Percentiles rank a stretch among this genome's conserved stretches.
Evolutionary conservation across 2,888 invertebrate genomes (phyloP).

Genomic region (Coenonympha arcania): DNA sequence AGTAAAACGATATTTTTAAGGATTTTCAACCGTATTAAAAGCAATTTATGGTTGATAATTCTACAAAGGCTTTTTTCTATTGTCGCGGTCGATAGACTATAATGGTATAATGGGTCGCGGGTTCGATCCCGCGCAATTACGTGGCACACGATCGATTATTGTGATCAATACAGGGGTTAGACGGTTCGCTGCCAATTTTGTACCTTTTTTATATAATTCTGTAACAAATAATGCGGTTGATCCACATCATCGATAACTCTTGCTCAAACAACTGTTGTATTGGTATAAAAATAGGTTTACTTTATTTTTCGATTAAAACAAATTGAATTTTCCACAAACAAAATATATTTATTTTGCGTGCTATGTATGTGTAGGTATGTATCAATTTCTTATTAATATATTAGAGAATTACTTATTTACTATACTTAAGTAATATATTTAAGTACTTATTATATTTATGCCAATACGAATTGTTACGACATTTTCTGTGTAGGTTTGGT

Average conservation of each 20-base stretch:
- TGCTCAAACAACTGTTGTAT: constrained; percentile 27
- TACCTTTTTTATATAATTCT: constrained; percentile 58
- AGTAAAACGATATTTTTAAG: not conserved
- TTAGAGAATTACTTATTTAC: too few species aligned
- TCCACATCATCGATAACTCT: constrained; percentile 49
- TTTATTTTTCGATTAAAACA: too few species aligned
- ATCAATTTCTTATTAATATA: too few species aligned
- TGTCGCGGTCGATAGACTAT: constrained; percentile 68
- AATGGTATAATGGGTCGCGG: constrained; percentile 72
- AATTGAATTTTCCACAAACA: too few species aligned
- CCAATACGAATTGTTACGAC: too few species aligned
- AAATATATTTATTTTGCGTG: too few species aligned
- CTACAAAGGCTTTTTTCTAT: constrained; percentile 34
- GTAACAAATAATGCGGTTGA: constrained; percentile 57
- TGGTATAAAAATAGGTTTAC: too few species aligned
- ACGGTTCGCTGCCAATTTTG: constrained; percentile 72
- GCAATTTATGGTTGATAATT: constrained; percentile 21
- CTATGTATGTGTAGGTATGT: too few species aligned
- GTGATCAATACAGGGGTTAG: constrained; percentile 74
- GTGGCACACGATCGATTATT: constrained; percentile 74
- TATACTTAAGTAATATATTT: too few species aligned
- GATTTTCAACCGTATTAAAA: constrained; percentile 14
- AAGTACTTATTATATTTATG: too few species aligned
- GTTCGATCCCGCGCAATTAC: constrained; percentile 71
- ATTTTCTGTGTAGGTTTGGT: too few species aligned